Base-by-base conservation (phyloP, 2,113 vertebrate genomes). In the Cyrtonyx montezumae region DNA sequence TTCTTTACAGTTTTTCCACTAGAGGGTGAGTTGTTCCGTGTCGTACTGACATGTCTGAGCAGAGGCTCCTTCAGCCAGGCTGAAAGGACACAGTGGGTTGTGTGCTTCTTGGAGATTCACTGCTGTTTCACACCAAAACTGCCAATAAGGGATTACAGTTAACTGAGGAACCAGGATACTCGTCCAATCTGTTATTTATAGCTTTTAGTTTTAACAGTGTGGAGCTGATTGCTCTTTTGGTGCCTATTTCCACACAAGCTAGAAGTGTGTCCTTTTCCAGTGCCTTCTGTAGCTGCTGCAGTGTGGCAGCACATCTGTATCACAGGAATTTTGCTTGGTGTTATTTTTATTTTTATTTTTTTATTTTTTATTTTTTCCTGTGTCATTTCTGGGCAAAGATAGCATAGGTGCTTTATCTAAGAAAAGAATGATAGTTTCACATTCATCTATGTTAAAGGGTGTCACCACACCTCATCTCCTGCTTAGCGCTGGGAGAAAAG, bases 1-100 rank as follows among this genome's bases (percentile, higher is more conserved):
- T 84, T 32, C 23, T 58, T 48, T 76, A 15, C 36, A 30, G 62
- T 92, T 90, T 90, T 92, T 87, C 74, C 74, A 67, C 82, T 84
- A 90, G 82, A 80, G 74, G 63, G 58, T 94, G 74, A 84, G 28
- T 55, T 94, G 56, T 55, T 87, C 58, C 4, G 3, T 61, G 45
- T 87, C 0, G 0, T 70, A 34, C 26, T 32, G 74, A 87, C 34
- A 23, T 86, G 48, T 61, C 34, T 70, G 67, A 87, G 37, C 40
- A 79, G 30, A 45, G 9, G 34, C 12, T 59, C 45, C 73, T 69
- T 70, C 51, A 70, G 30, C 11, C 20, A 75, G 32, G 22, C 63
- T 79, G 74, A 62, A 71, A 76, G 32, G 58, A 49, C 14, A 56
- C 32, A 56, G 14, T 20, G 8, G 26, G 66, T 45, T 28, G 20